Base-by-base conservation (phyloP, 2,888 invertebrate species). In the Drosophila kokeensis region DNA sequence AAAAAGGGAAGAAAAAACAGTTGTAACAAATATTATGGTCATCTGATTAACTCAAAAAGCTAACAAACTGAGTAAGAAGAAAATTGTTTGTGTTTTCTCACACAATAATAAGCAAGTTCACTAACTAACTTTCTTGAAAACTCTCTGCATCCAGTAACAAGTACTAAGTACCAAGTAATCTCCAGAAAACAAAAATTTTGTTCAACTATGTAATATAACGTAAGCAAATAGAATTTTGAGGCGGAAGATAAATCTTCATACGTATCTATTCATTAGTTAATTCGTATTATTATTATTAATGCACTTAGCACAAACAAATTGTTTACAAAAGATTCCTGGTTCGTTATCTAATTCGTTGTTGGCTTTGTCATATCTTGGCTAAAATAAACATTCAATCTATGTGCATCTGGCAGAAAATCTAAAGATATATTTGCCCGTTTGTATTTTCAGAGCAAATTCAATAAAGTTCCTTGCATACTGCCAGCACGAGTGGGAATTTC, bases 361-460 rank as follows among this genome's bases (percentile, higher is more conserved):
- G 24, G 27, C 36, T 58, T 36, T 54, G 27, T 34, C 30, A 40
- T 79, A 60, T 36, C 34, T 49, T 45, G 38, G 34, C 54, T 40
- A 34, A 42, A 58, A 67, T 48, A 66, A 66, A 40, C 21, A 49
- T 61, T 29, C 45, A 60, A 50, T 45, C 36, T 36, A 49, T 60
- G 57, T 76, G 65, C 65, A 57, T 29, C 69, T 29, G 38, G 21
- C 36, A 45, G 45, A 36, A 69, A 76, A 77, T 78, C 73, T 64
- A 32, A 61, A 59, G 68, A 78, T 59, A 59, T 62, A 52, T 72
- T 59, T 27, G 57, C 49, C 36, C 67, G 67, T 67, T 73, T 78
- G 73, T 73, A 78, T 78, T 73, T 78, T 78, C 67, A 78, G 59
- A 73, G 66, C 54, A 78, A 78, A 82, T 78, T 82, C 82, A 78